These are phyloP conservation scores for Ptychobarbus kaznakovi DNA, from an alignment of 2,797 vertebrate genomes.

Conservation along the genomic window DNA sequence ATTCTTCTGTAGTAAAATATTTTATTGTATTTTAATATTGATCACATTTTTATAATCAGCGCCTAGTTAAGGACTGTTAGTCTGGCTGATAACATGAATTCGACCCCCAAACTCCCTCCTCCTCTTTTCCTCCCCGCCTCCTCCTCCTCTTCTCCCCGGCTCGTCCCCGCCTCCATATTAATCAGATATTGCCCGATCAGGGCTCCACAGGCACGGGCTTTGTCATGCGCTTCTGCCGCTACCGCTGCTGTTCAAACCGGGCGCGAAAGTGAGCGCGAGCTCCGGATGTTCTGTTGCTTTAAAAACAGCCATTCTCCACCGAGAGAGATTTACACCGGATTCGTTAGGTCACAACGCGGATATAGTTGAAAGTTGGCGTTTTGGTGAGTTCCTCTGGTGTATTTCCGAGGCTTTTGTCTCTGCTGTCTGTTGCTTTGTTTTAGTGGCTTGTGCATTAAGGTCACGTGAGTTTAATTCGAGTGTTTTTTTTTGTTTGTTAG, in stretches of 20 bases:
- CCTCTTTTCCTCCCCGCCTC: constrained; percentile 53
- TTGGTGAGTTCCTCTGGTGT: constrained; percentile 45
- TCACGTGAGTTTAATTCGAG: constrained; percentile 36
- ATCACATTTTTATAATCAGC: not conserved
- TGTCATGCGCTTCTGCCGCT: constrained; percentile 71
- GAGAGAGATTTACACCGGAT: not conserved
- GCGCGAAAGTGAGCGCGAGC: constrained; percentile 20
- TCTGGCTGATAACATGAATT: constrained; percentile 79
- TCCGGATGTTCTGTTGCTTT: not conserved
- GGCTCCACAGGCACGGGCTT: constrained; percentile 75
- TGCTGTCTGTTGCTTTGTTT: constrained; percentile 49
- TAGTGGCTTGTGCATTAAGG: constrained; percentile 34
- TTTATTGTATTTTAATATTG: not conserved
- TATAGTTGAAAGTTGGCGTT: constrained; percentile 48
- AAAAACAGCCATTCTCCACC: not conserved
- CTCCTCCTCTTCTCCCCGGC: constrained; percentile 56
- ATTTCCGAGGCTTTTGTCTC: constrained; percentile 54
- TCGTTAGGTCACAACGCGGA: not conserved
- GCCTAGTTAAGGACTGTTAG: constrained; percentile 71
- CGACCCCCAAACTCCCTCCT: constrained; percentile 61
- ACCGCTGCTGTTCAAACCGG: constrained; percentile 23
- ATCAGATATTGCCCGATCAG: constrained; percentile 84
- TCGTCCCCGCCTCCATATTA: constrained; percentile 79
- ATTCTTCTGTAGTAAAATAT: not conserved
- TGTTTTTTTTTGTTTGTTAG: not conserved